These are phyloP conservation scores for Trichosurus vulpecula DNA, from an alignment of 2,797 vertebrate species.

Conservation along the genomic window DNA sequence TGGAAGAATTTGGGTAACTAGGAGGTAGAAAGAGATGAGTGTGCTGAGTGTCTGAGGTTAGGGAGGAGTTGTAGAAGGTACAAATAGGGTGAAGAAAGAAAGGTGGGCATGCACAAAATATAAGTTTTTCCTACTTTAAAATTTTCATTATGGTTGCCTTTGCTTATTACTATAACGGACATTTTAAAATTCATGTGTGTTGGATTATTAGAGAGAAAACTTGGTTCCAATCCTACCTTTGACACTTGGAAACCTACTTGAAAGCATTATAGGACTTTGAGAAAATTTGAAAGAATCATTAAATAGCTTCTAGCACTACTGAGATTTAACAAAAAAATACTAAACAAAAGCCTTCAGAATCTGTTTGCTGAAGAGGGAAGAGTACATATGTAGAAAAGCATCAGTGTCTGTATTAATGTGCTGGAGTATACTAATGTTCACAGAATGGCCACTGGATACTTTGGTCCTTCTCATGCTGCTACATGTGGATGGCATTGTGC, in stretches of 20 bases:
- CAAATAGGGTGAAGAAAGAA: background rate
- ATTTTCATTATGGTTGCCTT: background rate
- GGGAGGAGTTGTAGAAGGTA: background rate
- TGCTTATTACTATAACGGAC: background rate
- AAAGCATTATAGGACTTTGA: background rate
- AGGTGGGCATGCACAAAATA: background rate
- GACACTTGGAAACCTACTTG: background rate
- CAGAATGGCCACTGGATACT: background rate
- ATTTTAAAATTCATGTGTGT: background rate
- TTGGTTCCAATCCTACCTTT: background rate
- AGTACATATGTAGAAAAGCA: background rate
- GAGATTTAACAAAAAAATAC: background rate
- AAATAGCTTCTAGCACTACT: background rate
- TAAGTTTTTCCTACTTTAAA: conserved; percentile 6
- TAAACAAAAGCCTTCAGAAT: background rate
- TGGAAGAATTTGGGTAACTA: background rate
- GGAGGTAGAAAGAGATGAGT: background rate
- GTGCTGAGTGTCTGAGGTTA: no score
- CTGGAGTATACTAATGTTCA: background rate
- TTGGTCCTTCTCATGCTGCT: background rate
- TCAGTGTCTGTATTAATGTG: background rate
- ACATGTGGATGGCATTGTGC: background rate
- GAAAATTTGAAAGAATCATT: background rate
- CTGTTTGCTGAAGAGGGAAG: background rate
- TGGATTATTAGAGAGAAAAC: background rate